A percentile compares a stretch with the other conserved stretches of the same genome.
phyloP scores from a whole-genome alignment of 2,888 invertebrate species.

The Ochlodes sylvanus region DNA sequence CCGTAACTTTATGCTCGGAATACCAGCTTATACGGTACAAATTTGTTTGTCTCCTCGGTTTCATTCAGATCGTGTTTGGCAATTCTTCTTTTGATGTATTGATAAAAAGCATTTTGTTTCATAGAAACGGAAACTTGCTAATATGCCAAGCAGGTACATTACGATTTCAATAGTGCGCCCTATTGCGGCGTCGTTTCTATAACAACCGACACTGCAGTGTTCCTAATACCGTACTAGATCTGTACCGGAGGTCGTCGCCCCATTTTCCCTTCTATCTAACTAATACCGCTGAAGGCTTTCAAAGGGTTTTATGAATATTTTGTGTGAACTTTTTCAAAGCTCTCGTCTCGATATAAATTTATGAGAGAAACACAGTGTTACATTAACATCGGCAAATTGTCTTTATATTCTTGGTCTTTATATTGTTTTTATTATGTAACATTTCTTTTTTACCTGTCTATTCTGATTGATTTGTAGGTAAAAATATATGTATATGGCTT shows the following conservation, averaged over 20 bases:
- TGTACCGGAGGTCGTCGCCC: conserved; percentile 14
- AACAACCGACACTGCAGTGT: conserved; percentile 16
- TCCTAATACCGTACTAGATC: conserved; percentile 13
- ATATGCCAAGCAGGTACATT: not conserved
- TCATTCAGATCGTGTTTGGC: not conserved
- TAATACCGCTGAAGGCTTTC: not conserved
- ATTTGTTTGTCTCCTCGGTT: not conserved
- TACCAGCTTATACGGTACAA: too few species aligned
- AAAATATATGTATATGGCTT: too few species aligned
- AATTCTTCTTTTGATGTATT: not conserved
- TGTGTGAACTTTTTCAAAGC: conserved; percentile 7
- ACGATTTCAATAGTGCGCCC: not conserved
- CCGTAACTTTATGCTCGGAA: too few species aligned
- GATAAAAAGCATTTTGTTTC: not conserved
- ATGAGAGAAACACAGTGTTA: not conserved
- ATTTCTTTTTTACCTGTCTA: too few species aligned
- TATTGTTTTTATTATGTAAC: not conserved
- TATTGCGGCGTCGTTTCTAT: conserved; percentile 9
- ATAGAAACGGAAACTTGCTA: not conserved
- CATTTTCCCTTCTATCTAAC: conserved; percentile 5
- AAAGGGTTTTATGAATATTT: conserved; percentile 7
- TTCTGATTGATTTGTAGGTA: not conserved
- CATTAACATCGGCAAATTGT: not conserved
- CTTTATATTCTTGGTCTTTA: not conserved
- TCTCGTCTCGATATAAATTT: conserved; percentile 2